Percentiles rank a stretch among this genome's conserved stretches.
These are phyloP conservation scores for Napeogenes sylphis DNA, from an alignment of 2,888 invertebrate species.

Conservation along the genomic window DNA sequence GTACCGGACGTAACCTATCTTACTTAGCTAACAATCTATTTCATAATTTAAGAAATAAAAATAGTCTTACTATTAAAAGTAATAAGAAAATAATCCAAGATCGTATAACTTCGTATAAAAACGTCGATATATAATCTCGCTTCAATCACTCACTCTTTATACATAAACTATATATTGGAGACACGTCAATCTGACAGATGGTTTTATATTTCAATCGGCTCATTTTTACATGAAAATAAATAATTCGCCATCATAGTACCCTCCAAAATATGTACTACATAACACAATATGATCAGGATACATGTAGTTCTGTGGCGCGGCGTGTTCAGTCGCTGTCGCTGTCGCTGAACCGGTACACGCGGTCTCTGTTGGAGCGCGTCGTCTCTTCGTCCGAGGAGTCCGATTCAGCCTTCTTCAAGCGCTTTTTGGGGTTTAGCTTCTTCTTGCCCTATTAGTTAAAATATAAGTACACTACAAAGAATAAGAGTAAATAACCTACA, in stretches of 20 bases:
- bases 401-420: slow-evolving; percentile 56
- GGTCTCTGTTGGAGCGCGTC: slow-evolving; percentile 37
- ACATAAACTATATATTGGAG: not conserved
- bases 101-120: not conserved
- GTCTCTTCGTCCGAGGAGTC: slow-evolving; percentile 46
- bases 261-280: no score
- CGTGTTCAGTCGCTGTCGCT: slow-evolving; percentile 49
- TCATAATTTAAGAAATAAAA: slow-evolving; percentile 1
- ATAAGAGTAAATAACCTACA: not conserved
- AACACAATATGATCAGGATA: no score
- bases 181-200: no score
- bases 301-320: no score
- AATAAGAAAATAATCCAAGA: slow-evolving; percentile 2
- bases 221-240: no score
- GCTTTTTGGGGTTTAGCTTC: slow-evolving; percentile 65
- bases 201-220: no score
- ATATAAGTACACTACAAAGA: not conserved
- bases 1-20: slow-evolving; percentile 29
- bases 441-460: slow-evolving; percentile 53
- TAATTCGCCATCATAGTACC: no score
- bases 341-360: slow-evolving; percentile 70
- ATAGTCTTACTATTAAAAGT: not conserved
- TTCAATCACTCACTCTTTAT: not conserved
- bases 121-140: not conserved
- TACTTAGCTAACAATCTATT: slow-evolving; percentile 19